Evolutionary conservation across 2,888 invertebrate species (phyloP).

Genomic region (Minunthozetes semirufus): DNA sequence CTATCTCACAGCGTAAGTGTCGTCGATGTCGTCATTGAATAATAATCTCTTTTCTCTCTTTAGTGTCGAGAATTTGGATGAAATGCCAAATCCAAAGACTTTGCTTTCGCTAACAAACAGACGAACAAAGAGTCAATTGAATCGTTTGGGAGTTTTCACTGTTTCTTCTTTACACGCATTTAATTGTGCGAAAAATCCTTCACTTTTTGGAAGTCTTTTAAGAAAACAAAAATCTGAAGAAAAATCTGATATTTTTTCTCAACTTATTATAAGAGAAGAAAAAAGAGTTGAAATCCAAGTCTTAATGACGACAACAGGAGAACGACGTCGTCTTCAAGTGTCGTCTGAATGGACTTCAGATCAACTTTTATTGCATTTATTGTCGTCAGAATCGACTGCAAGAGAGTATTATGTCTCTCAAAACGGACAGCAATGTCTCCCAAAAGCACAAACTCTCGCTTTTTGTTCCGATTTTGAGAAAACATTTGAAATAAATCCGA

Average conservation of each 20-base stretch:
- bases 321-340: constrained; percentile 21
- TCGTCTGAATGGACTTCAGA: constrained; percentile 31
- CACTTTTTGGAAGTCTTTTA: constrained; percentile 31
- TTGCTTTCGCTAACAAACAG: constrained; percentile 89
- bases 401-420: constrained; percentile 30
- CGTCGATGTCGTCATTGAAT: background rate
- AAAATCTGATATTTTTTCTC: background rate
- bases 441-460: background rate
- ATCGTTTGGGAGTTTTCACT: constrained; percentile 92
- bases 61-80: constrained; percentile 47
- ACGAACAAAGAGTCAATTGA: constrained; percentile 85
- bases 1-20: constrained; percentile 81
- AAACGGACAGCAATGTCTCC: no score
- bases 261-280: background rate
- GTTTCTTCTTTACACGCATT: constrained; percentile 87
- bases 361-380: constrained; percentile 21
- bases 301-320: constrained; percentile 22
- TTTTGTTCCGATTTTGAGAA: background rate
- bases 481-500: constrained; percentile 22
- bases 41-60: background rate
- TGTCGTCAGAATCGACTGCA: background rate
- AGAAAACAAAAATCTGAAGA: constrained; percentile 23
- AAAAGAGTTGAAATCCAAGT: background rate
- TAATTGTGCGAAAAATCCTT: constrained; percentile 36
- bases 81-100: constrained; percentile 95